Conservation (phyloP, 2,888 invertebrate species). For the Cephus pygmeus region DNA sequence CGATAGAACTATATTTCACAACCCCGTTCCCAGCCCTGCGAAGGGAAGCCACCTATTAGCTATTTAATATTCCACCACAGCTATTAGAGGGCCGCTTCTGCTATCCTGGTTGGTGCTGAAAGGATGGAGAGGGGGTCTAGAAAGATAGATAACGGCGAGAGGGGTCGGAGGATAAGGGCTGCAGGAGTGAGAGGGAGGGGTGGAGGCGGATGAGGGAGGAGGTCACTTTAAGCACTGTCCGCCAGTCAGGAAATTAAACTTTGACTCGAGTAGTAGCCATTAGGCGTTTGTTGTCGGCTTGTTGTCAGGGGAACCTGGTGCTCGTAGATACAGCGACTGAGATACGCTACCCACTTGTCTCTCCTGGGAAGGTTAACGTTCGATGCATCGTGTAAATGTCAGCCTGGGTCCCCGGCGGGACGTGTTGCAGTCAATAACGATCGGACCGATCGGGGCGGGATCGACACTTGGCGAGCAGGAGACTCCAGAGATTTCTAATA, state of each 20-base stretch:
- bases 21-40: not conserved
- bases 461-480: constrained; percentile 22
- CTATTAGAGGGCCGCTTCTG: constrained; percentile 24
- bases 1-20: not conserved
- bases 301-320: constrained; percentile 59
- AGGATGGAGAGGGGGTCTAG: constrained; percentile 8
- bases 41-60: constrained; percentile 17
- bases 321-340: constrained; percentile 59
- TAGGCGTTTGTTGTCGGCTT: constrained; percentile 61
- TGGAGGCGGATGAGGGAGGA: constrained; percentile 19
- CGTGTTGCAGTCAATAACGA: constrained; percentile 45
- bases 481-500: constrained; percentile 12
- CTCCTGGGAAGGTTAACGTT: constrained; percentile 45
- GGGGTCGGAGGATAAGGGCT: constrained; percentile 5
- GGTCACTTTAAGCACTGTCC: constrained; percentile 55
- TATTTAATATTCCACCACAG: constrained; percentile 27
- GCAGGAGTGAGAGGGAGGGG: constrained; percentile 8
- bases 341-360: constrained; percentile 50
- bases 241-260: constrained; percentile 63
- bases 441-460: constrained; percentile 14
- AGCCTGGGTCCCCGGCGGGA: constrained; percentile 39
- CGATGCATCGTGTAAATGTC: constrained; percentile 55
- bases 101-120: constrained; percentile 8
- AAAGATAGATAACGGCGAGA: not conserved
- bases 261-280: constrained; percentile 57